Percentiles rank a stretch among this genome's conserved stretches.
These are phyloP conservation scores for Leptestheria dahalacensis DNA, from an alignment of 1,140 invertebrate species.

Conservation along the genomic window DNA sequence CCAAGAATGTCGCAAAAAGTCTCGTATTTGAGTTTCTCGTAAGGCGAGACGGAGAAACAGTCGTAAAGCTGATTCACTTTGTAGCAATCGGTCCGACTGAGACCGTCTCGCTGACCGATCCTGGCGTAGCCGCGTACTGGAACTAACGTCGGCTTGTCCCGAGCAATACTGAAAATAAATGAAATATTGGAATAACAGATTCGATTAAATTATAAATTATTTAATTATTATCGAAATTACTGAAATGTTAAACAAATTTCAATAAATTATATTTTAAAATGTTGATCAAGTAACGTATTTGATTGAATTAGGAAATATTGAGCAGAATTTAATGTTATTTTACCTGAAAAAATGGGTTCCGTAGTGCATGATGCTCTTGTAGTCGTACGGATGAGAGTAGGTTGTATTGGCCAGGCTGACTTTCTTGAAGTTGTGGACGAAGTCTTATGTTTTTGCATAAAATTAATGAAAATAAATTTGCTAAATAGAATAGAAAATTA, in stretches of 20 bases:
- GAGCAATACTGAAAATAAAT: slow-evolving; percentile 28
- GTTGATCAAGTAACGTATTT: too few relatives aligned
- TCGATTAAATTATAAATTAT: too few relatives aligned
- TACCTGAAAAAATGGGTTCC: slow-evolving; percentile 40
- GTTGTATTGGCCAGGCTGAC: slow-evolving; percentile 42
- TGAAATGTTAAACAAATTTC: too few relatives aligned
- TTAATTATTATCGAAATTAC: too few relatives aligned
- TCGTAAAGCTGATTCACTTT: slow-evolving; percentile 53
- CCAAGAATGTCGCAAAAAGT: slow-evolving; percentile 43
- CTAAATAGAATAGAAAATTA: too few relatives aligned
- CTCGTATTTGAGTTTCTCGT: slow-evolving; percentile 39
- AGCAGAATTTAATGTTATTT: neutral
- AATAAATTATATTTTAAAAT: too few relatives aligned
- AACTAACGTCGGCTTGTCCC: slow-evolving; percentile 42
- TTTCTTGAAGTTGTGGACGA: slow-evolving; percentile 41
- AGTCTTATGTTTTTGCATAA: too few relatives aligned
- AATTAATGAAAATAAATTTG: too few relatives aligned
- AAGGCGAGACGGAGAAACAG: slow-evolving; percentile 37
- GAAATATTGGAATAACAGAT: too few relatives aligned
- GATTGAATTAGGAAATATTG: too few relatives aligned
- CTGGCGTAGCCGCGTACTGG: slow-evolving; percentile 33
- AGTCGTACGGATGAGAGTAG: slow-evolving; percentile 49
- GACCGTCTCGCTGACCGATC: slow-evolving; percentile 40
- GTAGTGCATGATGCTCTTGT: slow-evolving; percentile 57
- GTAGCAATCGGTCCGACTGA: slow-evolving; percentile 48